Evolutionary conservation across 2,888 invertebrate genomes (phyloP).

Genomic region (Plagodis pulveraria): DNA sequence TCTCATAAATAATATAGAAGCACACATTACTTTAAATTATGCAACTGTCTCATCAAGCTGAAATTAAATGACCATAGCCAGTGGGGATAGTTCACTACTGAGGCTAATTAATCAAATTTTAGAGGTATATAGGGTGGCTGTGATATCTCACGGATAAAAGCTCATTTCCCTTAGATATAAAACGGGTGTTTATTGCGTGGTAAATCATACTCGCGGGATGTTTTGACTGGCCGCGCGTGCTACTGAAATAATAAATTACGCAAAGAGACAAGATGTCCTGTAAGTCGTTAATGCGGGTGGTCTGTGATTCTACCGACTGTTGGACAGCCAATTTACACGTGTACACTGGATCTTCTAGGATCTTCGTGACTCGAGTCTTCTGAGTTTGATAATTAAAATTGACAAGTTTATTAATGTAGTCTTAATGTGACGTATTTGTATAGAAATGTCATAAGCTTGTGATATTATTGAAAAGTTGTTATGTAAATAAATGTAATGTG

Average conservation of each 20-base stretch:
- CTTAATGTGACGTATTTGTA: too few species aligned
- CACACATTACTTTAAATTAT: slow-evolving; percentile 40
- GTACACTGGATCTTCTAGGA: slow-evolving; percentile 43
- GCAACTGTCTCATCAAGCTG: slow-evolving; percentile 27
- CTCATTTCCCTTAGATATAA: slow-evolving; percentile 82
- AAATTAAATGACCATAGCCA: slow-evolving; percentile 29
- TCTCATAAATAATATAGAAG: slow-evolving; percentile 47
- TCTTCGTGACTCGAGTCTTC: slow-evolving; percentile 6
- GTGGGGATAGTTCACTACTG: slow-evolving; percentile 24
- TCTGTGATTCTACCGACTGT: slow-evolving; percentile 53
- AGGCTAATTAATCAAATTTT: slow-evolving; percentile 62
- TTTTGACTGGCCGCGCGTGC: slow-evolving; percentile 73
- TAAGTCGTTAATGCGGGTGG: slow-evolving; percentile 75
- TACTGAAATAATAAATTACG: slow-evolving; percentile 82
- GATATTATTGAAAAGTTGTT: too few species aligned
- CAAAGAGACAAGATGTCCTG: slow-evolving; percentile 72
- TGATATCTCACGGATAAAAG: slow-evolving; percentile 75
- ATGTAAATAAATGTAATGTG: too few species aligned
- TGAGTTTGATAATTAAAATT: slow-evolving; percentile 5
- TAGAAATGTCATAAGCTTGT: too few species aligned
- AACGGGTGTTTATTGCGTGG: slow-evolving; percentile 75
- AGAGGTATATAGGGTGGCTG: slow-evolving; percentile 61
- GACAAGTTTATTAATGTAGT: neutral
- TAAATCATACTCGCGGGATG: slow-evolving; percentile 81
- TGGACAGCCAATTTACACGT: slow-evolving; percentile 56